Evolutionary conservation across 2,797 vertebrate species (phyloP).

Genomic region (Gambusia yucatana): DNA sequence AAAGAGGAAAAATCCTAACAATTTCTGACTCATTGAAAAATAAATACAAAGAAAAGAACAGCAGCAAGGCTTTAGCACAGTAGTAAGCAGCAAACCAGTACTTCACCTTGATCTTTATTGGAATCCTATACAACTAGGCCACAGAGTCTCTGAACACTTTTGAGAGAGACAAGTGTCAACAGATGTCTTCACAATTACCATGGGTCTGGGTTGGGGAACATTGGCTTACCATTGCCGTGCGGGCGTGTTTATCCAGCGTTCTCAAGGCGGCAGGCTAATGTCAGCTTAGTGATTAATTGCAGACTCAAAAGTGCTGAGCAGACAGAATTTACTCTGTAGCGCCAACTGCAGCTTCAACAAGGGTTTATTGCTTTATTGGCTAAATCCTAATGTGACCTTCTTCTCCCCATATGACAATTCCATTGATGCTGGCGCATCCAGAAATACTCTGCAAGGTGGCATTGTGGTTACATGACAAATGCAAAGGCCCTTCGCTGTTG

Average conservation of each 20-base stretch:
- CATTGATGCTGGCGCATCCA: slow-evolving; percentile 48
- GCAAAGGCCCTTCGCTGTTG: slow-evolving; percentile 13
- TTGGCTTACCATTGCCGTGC: slow-evolving; percentile 47
- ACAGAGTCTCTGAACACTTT: slow-evolving; percentile 55
- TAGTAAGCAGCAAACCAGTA: slow-evolving; percentile 44
- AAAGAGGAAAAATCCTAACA: background rate
- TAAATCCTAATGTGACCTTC: slow-evolving; percentile 73
- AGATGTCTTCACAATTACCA: slow-evolving; percentile 43
- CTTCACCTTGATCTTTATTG: slow-evolving; percentile 30
- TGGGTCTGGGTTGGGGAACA: slow-evolving; percentile 34
- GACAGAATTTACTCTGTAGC: slow-evolving; percentile 70
- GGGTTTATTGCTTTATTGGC: slow-evolving; percentile 79
- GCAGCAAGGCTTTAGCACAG: background rate
- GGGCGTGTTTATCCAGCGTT: slow-evolving; percentile 68
- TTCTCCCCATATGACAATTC: slow-evolving; percentile 44
- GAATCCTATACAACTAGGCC: slow-evolving; percentile 47
- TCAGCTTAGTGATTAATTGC: slow-evolving; percentile 78
- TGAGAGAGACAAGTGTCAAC: slow-evolving; percentile 35
- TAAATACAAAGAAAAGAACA: background rate
- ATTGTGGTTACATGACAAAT: slow-evolving; percentile 45
- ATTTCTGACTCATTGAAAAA: background rate
- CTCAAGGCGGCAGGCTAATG: slow-evolving; percentile 60
- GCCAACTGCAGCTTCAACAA: slow-evolving; percentile 70
- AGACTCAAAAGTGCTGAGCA: slow-evolving; percentile 74
- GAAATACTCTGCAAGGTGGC: slow-evolving; percentile 43